These are phyloP conservation scores for Plebejus anna DNA, from an alignment of 2,888 invertebrate species.

Conservation along the genomic window DNA sequence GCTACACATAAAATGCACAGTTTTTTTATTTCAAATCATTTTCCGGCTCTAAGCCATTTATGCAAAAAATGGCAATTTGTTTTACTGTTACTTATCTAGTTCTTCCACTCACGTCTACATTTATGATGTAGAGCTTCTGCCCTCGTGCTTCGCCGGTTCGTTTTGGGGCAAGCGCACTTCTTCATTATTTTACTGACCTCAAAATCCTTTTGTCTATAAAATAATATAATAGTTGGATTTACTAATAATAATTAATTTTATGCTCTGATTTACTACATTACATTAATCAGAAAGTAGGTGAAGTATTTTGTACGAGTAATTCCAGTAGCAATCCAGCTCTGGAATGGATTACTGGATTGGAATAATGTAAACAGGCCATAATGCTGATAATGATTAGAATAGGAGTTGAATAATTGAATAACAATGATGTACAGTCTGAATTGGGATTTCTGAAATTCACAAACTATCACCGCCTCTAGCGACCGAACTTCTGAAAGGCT, in stretches of 20 bases:
- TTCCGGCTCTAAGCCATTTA: no score
- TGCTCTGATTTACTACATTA: no score
- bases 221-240: not conserved
- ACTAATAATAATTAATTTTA: no score
- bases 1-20: no score
- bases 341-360: no score
- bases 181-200: not conserved
- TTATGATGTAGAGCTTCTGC: constrained; percentile 3
- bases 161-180: not conserved
- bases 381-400: not conserved
- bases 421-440: not conserved
- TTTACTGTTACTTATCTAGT: no score
- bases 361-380: not conserved
- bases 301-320: no score
- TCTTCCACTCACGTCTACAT: no score
- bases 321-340: no score
- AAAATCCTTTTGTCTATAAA: not conserved
- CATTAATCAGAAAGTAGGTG: no score
- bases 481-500: not conserved
- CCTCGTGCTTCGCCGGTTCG: not conserved
- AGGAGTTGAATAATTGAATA: not conserved
- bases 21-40: no score
- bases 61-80: no score
- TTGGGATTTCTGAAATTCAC: not conserved
- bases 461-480: not conserved